Conservation (phyloP, 2,797 vertebrate species). For the Poeciliopsis turneri region DNA sequence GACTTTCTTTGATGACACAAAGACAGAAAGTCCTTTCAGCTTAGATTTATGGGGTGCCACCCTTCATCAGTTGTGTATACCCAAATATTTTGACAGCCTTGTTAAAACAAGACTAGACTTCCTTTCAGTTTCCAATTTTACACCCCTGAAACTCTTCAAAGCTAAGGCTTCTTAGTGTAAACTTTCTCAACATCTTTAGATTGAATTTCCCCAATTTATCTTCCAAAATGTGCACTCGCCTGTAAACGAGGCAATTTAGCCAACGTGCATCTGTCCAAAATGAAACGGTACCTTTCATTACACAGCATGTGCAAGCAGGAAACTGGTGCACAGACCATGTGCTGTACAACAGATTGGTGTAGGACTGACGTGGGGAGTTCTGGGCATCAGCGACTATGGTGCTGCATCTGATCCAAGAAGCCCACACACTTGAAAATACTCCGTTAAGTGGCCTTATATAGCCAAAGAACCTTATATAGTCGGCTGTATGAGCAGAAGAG, state of each 20-base stretch:
- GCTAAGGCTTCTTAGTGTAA: neutral
- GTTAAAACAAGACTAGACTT: neutral
- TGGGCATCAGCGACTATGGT: constrained; percentile 48
- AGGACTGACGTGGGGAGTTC: constrained; percentile 61
- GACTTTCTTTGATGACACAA: neutral
- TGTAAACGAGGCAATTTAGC: constrained; percentile 12
- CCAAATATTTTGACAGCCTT: neutral
- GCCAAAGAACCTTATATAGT: constrained; percentile 53
- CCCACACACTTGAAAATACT: constrained; percentile 58
- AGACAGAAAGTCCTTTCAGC: neutral
- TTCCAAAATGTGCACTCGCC: neutral
- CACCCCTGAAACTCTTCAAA: neutral
- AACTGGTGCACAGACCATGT: constrained; percentile 47
- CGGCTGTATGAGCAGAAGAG: constrained; percentile 50
- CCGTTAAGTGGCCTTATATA: constrained; percentile 41
- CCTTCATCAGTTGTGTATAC: neutral
- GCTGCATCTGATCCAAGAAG: constrained; percentile 61
- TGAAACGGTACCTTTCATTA: constrained; percentile 24
- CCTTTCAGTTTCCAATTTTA: neutral
- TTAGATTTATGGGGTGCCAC: neutral
- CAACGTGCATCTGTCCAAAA: constrained; percentile 6
- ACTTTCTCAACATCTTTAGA: neutral
- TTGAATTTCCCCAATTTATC: neutral
- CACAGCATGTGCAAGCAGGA: constrained; percentile 30
- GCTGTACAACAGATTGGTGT: constrained; percentile 72